These are phyloP conservation scores for Scaeva pyrastri DNA, from an alignment of 2,888 invertebrate genomes.

Conservation along the genomic window DNA sequence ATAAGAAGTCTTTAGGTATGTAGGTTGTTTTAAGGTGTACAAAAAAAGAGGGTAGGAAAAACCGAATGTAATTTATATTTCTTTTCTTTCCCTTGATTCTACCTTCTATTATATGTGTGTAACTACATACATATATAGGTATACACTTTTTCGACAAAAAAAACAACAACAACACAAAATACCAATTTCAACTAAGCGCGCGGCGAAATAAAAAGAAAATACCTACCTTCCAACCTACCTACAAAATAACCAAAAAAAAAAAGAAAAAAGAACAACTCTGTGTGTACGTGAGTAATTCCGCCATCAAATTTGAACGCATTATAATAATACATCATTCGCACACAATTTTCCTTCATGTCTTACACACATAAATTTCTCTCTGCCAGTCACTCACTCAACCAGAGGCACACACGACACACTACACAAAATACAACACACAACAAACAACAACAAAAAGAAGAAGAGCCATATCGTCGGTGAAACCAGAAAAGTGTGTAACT, in stretches of 20 bases:
- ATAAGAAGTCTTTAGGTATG: neutral
- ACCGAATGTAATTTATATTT: conserved; percentile 51
- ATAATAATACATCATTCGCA: conserved; percentile 77
- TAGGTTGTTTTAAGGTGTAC: conserved; percentile 25
- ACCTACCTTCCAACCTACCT: neutral
- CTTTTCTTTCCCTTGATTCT: neutral
- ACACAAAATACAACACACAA: neutral
- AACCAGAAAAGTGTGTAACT: too few species aligned
- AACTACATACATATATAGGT: too few species aligned
- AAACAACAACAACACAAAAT: conserved; percentile 47
- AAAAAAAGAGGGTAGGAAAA: conserved; percentile 10
- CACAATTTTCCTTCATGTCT: conserved; percentile 77
- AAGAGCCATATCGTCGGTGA: too few species aligned
- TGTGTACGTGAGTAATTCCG: conserved; percentile 76
- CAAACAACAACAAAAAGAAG: conserved; percentile 19
- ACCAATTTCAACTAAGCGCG: conserved; percentile 52
- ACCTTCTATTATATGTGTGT: too few species aligned
- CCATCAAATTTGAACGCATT: conserved; percentile 76
- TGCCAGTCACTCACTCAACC: conserved; percentile 66
- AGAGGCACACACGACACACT: conserved; percentile 32
- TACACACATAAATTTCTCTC: conserved; percentile 77
- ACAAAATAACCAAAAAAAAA: conserved; percentile 6
- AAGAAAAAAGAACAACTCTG: conserved; percentile 58
- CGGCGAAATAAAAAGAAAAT: conserved; percentile 41
- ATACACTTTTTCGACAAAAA: conserved; percentile 54